Conservation (phyloP, 2,797 vertebrate species). For the Botia almorhae region DNA sequence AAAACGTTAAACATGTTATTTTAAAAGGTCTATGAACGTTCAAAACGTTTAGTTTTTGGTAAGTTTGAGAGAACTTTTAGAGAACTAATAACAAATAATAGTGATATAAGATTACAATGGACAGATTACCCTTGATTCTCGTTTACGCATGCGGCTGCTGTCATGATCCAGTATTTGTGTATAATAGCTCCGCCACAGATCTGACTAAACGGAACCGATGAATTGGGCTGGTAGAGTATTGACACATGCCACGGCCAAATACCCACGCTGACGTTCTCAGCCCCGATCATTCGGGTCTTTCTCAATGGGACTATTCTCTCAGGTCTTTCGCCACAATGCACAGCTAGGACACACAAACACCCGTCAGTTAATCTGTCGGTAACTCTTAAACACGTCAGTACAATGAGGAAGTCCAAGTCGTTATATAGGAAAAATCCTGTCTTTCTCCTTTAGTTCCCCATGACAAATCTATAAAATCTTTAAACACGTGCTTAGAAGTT, state of each 20-base stretch:
- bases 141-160: conserved; percentile 1
- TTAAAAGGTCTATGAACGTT: too few relatives aligned
- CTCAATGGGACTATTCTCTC: background rate
- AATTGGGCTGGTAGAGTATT: background rate
- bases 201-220: background rate
- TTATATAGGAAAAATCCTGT: background rate
- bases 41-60: too few relatives aligned
- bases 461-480: background rate
- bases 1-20: too few relatives aligned
- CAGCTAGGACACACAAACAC: background rate
- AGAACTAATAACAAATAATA: background rate
- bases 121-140: background rate
- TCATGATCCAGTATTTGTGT: conserved; percentile 10
- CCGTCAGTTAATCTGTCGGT: background rate
- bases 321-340: background rate
- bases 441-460: too few relatives aligned
- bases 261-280: background rate
- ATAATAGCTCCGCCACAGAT: conserved; percentile 14
- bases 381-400: too few relatives aligned
- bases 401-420: too few relatives aligned
- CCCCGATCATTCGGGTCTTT: background rate
- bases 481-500: too few relatives aligned
- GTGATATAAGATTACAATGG: background rate
- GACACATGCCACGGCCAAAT: conserved; percentile 29
- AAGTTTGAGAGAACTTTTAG: too few relatives aligned